Evolutionary conservation across 2,797 vertebrate genomes (phyloP).

Genomic region (Lepus oiostolus): DNA sequence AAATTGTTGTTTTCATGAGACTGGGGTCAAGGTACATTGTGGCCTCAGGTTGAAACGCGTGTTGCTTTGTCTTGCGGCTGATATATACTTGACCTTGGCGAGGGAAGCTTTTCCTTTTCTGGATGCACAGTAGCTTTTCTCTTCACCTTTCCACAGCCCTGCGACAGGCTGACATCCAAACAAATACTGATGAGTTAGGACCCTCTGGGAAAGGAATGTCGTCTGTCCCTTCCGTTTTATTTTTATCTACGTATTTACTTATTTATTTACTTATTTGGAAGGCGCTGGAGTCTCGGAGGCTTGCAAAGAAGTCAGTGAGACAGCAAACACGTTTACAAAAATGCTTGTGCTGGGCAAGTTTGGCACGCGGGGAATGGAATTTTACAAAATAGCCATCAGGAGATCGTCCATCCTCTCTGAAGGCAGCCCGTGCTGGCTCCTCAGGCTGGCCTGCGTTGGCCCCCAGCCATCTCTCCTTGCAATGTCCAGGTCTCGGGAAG

Average conservation of each 20-base stretch:
- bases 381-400: too few species aligned
- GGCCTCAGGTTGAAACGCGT: constrained; percentile 72
- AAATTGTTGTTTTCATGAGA: constrained; percentile 84
- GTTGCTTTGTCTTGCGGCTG: constrained; percentile 67
- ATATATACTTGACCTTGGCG: constrained; percentile 58
- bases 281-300: not conserved
- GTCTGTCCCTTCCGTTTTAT: not conserved
- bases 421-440: not conserved
- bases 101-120: constrained; percentile 37
- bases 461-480: fast-evolving
- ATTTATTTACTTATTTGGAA: constrained; percentile 58
- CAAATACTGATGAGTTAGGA: constrained; percentile 60
- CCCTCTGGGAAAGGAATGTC: constrained; percentile 46
- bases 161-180: constrained; percentile 66
- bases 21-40: constrained; percentile 80
- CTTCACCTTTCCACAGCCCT: constrained; percentile 64
- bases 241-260: not conserved
- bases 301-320: not conserved
- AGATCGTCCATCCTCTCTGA: not conserved
- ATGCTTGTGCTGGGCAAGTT: not conserved
- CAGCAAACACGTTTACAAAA: not conserved
- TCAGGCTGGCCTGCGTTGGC: fast-evolving
- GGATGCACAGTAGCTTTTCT: constrained; percentile 57
- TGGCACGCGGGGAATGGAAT: not conserved
- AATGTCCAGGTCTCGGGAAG: fast-evolving